Conservation (phyloP, 2,888 invertebrate species). For the Omphaloscelis lunosa region DNA sequence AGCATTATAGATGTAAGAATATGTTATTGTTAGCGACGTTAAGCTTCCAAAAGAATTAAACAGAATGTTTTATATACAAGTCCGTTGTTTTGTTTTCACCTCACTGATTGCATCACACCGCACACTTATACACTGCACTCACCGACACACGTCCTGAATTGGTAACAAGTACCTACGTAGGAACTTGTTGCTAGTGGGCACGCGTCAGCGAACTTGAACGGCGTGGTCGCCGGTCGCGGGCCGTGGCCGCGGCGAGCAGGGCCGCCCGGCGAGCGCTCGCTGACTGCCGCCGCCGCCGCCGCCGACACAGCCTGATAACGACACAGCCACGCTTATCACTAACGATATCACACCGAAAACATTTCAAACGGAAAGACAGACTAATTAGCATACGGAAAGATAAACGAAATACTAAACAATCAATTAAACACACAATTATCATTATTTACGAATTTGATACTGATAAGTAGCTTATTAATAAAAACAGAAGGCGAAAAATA, state of each 20-base stretch:
- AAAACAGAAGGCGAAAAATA: conserved; percentile 7
- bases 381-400: conserved; percentile 56
- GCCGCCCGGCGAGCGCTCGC: conserved; percentile 58
- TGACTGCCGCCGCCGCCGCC: conserved; percentile 57
- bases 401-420: conserved; percentile 52
- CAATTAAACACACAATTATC: conserved; percentile 47
- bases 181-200: conserved; percentile 21
- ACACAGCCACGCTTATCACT: conserved; percentile 60
- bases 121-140: conserved; percentile 49
- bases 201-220: conserved; percentile 17
- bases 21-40: conserved; percentile 78
- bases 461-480: conserved; percentile 26
- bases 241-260: conserved; percentile 47
- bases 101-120: conserved; percentile 65
- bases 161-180: conserved; percentile 28
- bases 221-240: conserved; percentile 19
- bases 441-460: conserved; percentile 17
- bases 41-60: conserved; percentile 83
- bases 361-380: conserved; percentile 48
- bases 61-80: conserved; percentile 79
- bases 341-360: conserved; percentile 57
- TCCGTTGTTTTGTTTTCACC: conserved; percentile 76
- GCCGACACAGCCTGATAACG: conserved; percentile 59
- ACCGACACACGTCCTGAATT: conserved; percentile 49
- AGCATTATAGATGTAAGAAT: conserved; percentile 82